Evolutionary conservation across 2,113 vertebrate species (phyloP), one percentile per base, ranked within the genome.

Genomic region (Osmerus mordax): DNA sequence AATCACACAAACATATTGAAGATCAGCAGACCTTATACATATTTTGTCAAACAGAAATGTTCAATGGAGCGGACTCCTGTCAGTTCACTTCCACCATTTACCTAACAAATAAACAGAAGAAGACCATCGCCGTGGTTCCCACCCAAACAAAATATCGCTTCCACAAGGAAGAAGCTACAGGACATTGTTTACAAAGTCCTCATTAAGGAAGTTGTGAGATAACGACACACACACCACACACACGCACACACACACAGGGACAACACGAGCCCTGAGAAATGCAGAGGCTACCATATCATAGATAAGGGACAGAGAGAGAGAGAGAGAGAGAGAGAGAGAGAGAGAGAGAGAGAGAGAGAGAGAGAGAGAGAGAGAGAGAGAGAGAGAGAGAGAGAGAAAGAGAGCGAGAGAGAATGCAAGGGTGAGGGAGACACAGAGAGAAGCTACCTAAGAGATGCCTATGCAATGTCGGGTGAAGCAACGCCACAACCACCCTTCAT

Each of bases 181-280:
- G 90, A 94, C 85, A 69, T 92, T 99, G 96, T 99, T 99, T 99
- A 99, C 93, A 97, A 96, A 96, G 94, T 82, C 91, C 97, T 99
- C 96, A 98, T 99, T 99, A 99, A 96, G 94, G 94, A 93, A 95
- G 93, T 93, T 92, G 92, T 67, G 79, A 95, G 97, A 98, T 97
- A 98, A 95, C 80, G 74, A 61, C 71, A 75, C 81, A 80, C 65
- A 74, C 72, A 79, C 83, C 79, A 69, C 67, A 47, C 68, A 70
- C 55, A 47, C 29, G 60, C 68, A 41, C 68, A 75, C 19, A 64
- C 68, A 58, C 52, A 41, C 52, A 41, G 13, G 16, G 47, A 61
- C 65, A 41, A 67, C 75, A 76, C 78, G 82, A 77, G 80, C 76
- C 82, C 78, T 75, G 72, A 94, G 94, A 94, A 93, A 92, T 93